Conservation (phyloP, 2,797 vertebrate species). For the Saxicola maurus region DNA sequence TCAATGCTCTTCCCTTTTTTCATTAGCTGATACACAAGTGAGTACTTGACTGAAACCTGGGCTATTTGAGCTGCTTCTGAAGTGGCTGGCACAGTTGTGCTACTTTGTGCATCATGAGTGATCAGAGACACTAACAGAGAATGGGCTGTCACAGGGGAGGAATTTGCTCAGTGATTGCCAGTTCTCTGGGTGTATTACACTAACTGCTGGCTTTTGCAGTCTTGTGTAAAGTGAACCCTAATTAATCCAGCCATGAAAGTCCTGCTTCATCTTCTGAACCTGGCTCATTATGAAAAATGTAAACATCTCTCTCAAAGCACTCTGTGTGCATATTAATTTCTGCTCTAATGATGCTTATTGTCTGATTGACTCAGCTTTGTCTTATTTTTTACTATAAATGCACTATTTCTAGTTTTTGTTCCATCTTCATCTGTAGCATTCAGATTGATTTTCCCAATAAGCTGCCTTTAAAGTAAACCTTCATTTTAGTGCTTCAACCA, state of each 20-base stretch:
- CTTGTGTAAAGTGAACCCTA: background rate
- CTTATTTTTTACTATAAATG: background rate
- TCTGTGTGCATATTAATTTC: background rate
- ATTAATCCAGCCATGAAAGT: conserved; percentile 4
- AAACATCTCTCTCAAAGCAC: background rate
- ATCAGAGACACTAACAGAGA: fast-evolving
- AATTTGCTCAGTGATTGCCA: background rate
- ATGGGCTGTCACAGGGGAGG: background rate
- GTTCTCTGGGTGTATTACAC: background rate
- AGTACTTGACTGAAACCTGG: background rate
- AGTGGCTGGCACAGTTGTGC: background rate
- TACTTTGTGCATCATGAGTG: background rate
- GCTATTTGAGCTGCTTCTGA: background rate
- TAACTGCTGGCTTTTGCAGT: background rate
- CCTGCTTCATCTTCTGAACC: background rate
- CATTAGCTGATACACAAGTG: background rate
- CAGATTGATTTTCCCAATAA: background rate
- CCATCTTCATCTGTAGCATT: background rate
- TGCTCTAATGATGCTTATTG: background rate
- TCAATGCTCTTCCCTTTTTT: background rate
- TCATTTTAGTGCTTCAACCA: background rate
- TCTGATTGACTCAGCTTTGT: background rate
- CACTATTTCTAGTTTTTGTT: background rate
- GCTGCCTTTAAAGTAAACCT: background rate
- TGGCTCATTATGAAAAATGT: background rate